phyloP scores from a whole-genome alignment of 92 coral and sea anemone species.

The Porites divaricata region DNA sequence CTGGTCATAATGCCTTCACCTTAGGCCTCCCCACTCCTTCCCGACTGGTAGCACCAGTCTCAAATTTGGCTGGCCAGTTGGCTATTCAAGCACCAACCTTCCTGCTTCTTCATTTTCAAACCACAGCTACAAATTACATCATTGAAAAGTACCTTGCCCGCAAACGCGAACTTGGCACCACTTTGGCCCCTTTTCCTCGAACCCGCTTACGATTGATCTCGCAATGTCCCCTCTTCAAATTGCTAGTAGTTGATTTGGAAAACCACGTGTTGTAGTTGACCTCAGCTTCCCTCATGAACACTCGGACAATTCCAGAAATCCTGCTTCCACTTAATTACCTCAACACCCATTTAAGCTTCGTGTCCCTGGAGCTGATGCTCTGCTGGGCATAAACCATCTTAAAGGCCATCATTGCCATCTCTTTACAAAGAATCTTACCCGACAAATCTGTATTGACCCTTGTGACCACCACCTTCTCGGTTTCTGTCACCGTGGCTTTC shows the following conservation, averaged over 20 bases:
- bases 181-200: too few species aligned
- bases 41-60: too few species aligned
- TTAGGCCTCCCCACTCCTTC: too few species aligned
- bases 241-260: too few species aligned
- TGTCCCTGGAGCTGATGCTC: neutral
- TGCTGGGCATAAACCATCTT: neutral
- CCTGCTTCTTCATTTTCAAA: neutral
- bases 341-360: neutral
- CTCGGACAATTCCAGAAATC: too few species aligned
- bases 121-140: neutral
- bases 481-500: conserved; percentile 4
- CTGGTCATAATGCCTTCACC: too few species aligned
- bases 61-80: conserved; percentile 23
- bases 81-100: neutral
- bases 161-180: neutral
- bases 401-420: neutral
- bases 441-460: conserved; percentile 33
- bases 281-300: too few species aligned
- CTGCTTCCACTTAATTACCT: too few species aligned
- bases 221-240: too few species aligned
- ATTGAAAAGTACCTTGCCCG: neutral
- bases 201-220: too few species aligned
- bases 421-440: neutral
- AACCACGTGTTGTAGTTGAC: too few species aligned
- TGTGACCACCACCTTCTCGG: conserved; percentile 35